A percentile compares a stretch with the other conserved stretches of the same genome.
These are phyloP conservation scores for Heterodera schachtii DNA, from an alignment of 1,140 invertebrate species.

Conservation along the genomic window DNA sequence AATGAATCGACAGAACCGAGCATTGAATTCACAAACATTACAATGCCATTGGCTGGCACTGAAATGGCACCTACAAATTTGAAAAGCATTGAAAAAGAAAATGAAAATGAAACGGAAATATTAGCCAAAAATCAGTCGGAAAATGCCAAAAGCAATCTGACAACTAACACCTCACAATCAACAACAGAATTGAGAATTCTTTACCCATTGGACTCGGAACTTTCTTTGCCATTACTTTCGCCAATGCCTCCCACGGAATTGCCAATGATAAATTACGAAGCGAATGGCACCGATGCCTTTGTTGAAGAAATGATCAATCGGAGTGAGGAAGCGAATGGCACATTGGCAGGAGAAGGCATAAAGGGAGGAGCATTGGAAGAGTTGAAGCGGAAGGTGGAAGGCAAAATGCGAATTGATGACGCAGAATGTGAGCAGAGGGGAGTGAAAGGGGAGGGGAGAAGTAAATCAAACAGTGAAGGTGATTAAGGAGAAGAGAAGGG, in stretches of 20 bases:
- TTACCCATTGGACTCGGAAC: neutral
- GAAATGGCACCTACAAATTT: neutral
- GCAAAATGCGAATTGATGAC: neutral
- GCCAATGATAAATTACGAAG: neutral
- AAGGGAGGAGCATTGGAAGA: neutral
- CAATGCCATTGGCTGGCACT: neutral
- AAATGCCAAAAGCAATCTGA: too few relatives aligned
- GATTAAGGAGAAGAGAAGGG: too few relatives aligned
- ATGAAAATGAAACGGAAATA: neutral
- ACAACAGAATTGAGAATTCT: neutral
- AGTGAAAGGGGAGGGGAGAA: neutral
- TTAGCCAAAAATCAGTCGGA: too few relatives aligned
- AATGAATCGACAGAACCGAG: neutral
- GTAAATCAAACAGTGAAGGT: too few relatives aligned
- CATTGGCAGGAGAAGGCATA: neutral
- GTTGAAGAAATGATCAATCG: neutral
- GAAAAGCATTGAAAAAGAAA: neutral
- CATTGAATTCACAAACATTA: neutral
- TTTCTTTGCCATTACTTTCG: neutral
- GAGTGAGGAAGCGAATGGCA: neutral
- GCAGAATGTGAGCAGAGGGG: slow-evolving; percentile 14
- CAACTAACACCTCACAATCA: neutral
- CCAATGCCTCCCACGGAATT: neutral
- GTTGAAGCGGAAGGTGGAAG: neutral
- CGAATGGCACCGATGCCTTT: neutral